These are phyloP conservation scores for Cephus spinipes DNA, from an alignment of 2,888 invertebrate species.

Conservation along the genomic window DNA sequence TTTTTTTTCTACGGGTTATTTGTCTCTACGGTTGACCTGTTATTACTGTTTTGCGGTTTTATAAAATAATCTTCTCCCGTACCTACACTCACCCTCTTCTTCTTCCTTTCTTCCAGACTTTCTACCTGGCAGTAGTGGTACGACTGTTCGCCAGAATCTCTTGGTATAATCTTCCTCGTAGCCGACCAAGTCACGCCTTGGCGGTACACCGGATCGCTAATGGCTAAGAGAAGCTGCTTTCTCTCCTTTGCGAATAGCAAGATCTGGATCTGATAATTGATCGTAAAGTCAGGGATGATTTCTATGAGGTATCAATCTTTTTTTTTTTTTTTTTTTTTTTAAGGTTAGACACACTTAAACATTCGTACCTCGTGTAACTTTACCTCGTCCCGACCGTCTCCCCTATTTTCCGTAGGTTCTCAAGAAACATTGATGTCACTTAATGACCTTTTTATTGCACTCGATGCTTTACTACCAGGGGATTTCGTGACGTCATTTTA, in stretches of 20 bases:
- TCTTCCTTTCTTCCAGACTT: not conserved
- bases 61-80: not conserved
- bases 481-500: not conserved
- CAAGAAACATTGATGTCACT: not conserved
- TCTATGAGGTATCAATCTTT: not conserved
- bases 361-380: not conserved
- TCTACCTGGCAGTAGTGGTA: not conserved
- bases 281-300: not conserved
- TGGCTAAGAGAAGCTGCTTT: not conserved
- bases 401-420: not conserved
- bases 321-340: not conserved
- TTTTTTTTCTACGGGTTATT: not conserved
- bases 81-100: not conserved
- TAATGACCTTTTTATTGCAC: not conserved
- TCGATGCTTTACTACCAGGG: not conserved
- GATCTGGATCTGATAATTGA: not conserved
- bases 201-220: not conserved
- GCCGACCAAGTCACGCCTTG: not conserved
- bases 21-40: not conserved
- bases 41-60: not conserved
- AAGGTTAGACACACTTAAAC: not conserved
- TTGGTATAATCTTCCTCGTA: not conserved
- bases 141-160: not conserved
- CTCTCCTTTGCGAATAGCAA: not conserved
- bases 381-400: not conserved